Percentiles rank a stretch among this genome's conserved stretches.
These are phyloP conservation scores for Strigops habroptila DNA, from an alignment of 2,113 vertebrate genomes.

Conservation along the genomic window DNA sequence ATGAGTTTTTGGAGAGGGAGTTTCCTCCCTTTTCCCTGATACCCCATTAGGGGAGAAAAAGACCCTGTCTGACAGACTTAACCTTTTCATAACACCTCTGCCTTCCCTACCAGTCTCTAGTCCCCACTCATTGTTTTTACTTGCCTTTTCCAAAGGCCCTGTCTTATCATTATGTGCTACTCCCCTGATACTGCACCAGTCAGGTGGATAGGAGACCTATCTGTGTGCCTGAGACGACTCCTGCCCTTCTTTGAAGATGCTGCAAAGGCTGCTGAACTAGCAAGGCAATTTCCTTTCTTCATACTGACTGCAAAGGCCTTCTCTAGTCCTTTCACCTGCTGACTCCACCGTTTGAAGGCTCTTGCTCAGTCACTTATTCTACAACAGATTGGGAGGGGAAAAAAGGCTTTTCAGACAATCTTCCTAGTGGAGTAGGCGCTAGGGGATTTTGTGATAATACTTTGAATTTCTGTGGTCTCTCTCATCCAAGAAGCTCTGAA, in stretches of 20 bases:
- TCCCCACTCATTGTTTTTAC: accelerated
- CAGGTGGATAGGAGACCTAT: not conserved
- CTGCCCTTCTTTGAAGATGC: not conserved
- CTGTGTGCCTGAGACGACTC: not conserved
- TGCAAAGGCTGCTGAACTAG: not conserved
- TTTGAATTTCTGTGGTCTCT: not conserved
- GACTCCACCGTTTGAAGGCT: constrained; percentile 29
- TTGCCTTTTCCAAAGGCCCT: not conserved
- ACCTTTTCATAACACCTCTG: not conserved
- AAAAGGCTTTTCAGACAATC: constrained; percentile 1
- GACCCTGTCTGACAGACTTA: not conserved
- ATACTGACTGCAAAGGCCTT: not conserved
- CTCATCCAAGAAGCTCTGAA: not conserved
- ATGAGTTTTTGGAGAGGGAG: accelerated
- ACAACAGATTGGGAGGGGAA: not conserved
- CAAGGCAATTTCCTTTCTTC: not conserved
- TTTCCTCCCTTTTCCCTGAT: not conserved
- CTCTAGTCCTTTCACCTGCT: constrained; percentile 1
- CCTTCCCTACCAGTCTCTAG: not conserved
- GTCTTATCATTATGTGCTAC: not conserved
- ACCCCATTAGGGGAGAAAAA: not conserved
- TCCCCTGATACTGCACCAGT: not conserved
- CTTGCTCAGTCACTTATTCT: not conserved
- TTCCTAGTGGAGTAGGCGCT: not conserved
- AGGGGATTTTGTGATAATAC: not conserved